Percentiles rank a stretch among this genome's conserved stretches.
These are phyloP conservation scores for Asarcornis scutulata DNA, from an alignment of 2,113 vertebrate genomes.

Conservation along the genomic window DNA sequence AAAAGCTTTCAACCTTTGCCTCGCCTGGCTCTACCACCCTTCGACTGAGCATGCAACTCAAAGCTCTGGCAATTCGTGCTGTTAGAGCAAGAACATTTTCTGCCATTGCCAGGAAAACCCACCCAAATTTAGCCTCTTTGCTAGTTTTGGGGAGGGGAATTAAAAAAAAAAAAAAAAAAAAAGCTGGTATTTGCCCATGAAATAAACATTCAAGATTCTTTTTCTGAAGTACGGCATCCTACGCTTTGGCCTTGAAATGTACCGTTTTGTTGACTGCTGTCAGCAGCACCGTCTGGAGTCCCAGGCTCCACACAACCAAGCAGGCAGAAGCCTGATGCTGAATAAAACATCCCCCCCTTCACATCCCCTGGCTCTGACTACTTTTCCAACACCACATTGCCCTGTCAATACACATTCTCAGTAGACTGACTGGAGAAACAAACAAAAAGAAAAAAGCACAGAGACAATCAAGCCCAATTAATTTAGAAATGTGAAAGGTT, in stretches of 20 bases:
- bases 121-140: background rate
- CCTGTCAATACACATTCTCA: background rate
- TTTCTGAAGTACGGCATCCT: background rate
- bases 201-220: background rate
- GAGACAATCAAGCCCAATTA: background rate
- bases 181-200: background rate
- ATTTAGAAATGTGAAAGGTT: background rate
- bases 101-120: background rate
- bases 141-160: background rate
- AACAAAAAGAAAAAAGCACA: background rate
- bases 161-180: background rate
- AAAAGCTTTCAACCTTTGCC: background rate
- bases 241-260: background rate
- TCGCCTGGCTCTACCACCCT: background rate
- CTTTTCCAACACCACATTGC: background rate
- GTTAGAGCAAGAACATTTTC: background rate
- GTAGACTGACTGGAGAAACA: background rate
- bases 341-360: background rate
- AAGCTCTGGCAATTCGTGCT: background rate
- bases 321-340: background rate
- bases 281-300: background rate
- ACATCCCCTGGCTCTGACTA: background rate
- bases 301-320: background rate
- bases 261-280: background rate
- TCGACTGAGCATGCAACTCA: background rate